These are phyloP conservation scores for Andrena haemorrhoa DNA, from an alignment of 2,888 invertebrate genomes.

Conservation along the genomic window DNA sequence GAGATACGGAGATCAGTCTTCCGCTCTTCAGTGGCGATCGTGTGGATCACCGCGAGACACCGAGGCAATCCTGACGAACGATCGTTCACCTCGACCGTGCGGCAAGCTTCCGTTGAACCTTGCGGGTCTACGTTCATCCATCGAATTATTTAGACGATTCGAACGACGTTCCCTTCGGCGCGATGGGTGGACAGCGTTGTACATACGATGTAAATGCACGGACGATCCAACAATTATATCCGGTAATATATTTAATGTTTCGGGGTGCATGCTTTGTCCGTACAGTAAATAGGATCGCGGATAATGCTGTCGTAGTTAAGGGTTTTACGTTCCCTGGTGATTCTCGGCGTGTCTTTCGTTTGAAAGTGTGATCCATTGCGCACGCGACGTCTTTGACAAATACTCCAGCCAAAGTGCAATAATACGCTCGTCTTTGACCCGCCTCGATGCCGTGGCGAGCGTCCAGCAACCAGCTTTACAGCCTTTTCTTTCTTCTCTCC, in stretches of 20 bases:
- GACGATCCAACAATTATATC: slow-evolving; percentile 47
- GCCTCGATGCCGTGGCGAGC: slow-evolving; percentile 3
- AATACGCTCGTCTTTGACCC: slow-evolving; percentile 24
- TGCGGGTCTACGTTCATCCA: slow-evolving; percentile 12
- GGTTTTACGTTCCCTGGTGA: slow-evolving; percentile 27
- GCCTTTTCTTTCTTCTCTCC: no score
- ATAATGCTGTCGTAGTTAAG: slow-evolving; percentile 22
- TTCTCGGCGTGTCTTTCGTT: slow-evolving; percentile 6
- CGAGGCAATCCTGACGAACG: background rate
- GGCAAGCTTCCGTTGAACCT: background rate
- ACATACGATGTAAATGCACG: slow-evolving; percentile 56
- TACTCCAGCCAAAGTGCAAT: slow-evolving; percentile 60
- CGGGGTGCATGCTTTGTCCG: slow-evolving; percentile 45
- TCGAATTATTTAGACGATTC: slow-evolving; percentile 14
- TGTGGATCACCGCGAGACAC: background rate
- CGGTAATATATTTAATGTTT: slow-evolving; percentile 54
- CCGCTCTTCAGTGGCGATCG: background rate
- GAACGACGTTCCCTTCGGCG: slow-evolving; percentile 12
- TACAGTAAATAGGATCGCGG: slow-evolving; percentile 24
- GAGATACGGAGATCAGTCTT: background rate
- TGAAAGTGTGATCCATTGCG: background rate
- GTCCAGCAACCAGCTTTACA: slow-evolving; percentile 33
- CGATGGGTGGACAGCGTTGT: slow-evolving; percentile 28
- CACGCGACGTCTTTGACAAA: slow-evolving; percentile 25
- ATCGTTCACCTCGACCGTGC: background rate